Base-by-base conservation (phyloP, 2,888 invertebrate species). In the Melinaea marsaeus region DNA sequence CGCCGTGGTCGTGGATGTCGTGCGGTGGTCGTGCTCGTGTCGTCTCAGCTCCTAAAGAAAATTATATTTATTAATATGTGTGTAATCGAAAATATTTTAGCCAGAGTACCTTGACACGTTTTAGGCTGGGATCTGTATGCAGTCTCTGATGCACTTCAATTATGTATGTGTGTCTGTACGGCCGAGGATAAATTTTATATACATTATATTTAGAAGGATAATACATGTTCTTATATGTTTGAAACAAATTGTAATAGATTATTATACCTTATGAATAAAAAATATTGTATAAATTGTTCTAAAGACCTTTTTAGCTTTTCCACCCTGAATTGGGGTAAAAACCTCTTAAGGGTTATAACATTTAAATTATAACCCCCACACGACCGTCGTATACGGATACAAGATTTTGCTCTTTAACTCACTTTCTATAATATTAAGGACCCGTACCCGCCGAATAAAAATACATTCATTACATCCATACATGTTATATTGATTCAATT, bases 61-160 rank as follows among this genome's bases (percentile, higher is more conserved):
- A 81, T 80, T 81, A 75, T 78, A 74, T 79, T 78, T 78, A 75
- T 76, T 77, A 81, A 83, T 82, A 78, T 81, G 78, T 83, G 84
- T 82, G 77, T 81, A 84, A 84, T 85, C 80, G 74, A 73, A 79
- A 77, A 84, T 82, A 79, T 78, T 75, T 74, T 77, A 77, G 75
- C 79, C 71, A 48, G 56, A 48, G 61, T 13, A 22, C 56, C 61
- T 58, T 61, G 55, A 59, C 35, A 59, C 33, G 9, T 32, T 51
- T 56, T 51, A 35, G 58, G 6, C 22, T 1, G 22, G 7, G 9
- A 9, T 7, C 9, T 9, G 42, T 42, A 9, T 9, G 42, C 9
- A 9, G 11, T 22, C 9, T 42, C 7, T 37, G 37, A 37, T 37
- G 37, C 37, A 37, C 1, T 9, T 9, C 9, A 9, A 9, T 9